Conservation (phyloP, 2,888 invertebrate genomes). For the Helicoverpa assulta region DNA sequence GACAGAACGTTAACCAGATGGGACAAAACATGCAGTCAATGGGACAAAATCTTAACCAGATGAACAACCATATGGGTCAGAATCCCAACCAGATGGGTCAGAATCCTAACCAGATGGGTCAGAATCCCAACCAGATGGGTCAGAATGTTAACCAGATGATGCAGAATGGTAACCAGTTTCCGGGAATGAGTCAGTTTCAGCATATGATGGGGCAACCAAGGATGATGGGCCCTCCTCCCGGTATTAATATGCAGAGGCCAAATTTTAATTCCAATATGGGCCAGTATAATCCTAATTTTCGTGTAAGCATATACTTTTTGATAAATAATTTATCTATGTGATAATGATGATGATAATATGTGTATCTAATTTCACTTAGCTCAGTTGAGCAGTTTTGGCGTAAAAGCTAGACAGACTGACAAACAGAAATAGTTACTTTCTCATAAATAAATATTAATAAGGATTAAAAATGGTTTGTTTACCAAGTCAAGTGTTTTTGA, state of each 20-base stretch:
- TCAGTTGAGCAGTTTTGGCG: too few species aligned
- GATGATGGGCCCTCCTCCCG: conserved; percentile 84
- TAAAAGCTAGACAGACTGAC: too few species aligned
- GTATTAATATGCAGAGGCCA: conserved; percentile 81
- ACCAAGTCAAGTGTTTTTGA: too few species aligned
- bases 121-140: conserved; percentile 63
- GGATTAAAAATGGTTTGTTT: too few species aligned
- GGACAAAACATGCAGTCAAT: conserved; percentile 52
- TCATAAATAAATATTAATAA: too few species aligned
- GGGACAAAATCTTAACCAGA: conserved; percentile 69
- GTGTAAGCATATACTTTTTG: conserved; percentile 76
- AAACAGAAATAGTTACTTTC: too few species aligned
- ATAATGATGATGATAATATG: too few species aligned
- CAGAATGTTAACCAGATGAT: conserved; percentile 70
- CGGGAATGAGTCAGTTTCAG: conserved; percentile 77
- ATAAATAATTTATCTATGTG: background rate
- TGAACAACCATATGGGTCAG: conserved; percentile 69
- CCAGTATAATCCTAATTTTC: conserved; percentile 83
- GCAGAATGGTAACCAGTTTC: conserved; percentile 82
- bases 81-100: conserved; percentile 68
- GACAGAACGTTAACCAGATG: conserved; percentile 71
- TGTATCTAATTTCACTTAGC: too few species aligned
- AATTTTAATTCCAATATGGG: conserved; percentile 81
- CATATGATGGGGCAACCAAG: conserved; percentile 82
- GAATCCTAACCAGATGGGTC: conserved; percentile 65